phyloP scores from a whole-genome alignment of 2,797 vertebrate genomes.

The Nannoperca obscura region DNA sequence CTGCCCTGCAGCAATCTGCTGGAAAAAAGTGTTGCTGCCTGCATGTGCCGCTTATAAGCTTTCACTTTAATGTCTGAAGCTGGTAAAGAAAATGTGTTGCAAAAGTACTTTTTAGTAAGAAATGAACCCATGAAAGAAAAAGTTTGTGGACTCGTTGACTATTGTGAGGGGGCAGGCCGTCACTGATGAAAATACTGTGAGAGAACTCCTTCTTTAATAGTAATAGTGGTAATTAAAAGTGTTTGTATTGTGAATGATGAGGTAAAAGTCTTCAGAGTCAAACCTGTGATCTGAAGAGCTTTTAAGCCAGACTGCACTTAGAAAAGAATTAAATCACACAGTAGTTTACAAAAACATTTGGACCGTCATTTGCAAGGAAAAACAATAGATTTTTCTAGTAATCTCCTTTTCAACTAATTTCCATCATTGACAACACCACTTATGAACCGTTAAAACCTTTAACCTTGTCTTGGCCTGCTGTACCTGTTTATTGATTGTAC shows the following conservation, averaged over 20 bases:
- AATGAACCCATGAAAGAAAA: neutral
- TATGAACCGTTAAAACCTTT: conserved; percentile 57
- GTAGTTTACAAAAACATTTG: conserved; percentile 32
- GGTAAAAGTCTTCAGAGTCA: conserved; percentile 4
- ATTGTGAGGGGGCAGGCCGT: neutral
- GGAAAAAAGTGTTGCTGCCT: conserved; percentile 8
- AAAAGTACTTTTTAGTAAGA: neutral
- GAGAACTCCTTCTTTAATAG: neutral
- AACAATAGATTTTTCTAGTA: conserved; percentile 60
- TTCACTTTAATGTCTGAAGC: conserved; percentile 23
- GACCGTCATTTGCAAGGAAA: conserved; percentile 41
- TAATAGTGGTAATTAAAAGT: neutral
- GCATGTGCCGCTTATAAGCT: conserved; percentile 16
- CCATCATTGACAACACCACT: conserved; percentile 60
- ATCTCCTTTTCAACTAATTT: conserved; percentile 62
- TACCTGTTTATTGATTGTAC: conserved; percentile 40
- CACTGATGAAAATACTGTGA: neutral
- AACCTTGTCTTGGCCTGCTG: conserved; percentile 43
- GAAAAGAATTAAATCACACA: conserved; percentile 19
- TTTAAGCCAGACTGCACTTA: conserved; percentile 1
- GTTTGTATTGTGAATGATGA: neutral
- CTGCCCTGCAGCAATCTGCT: conserved; percentile 36
- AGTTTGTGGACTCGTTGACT: neutral
- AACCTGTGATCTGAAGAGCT: conserved; percentile 29
- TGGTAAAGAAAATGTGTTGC: conserved; percentile 5